Conservation (phyloP, 2,797 vertebrate species). For the Neoniphon sammara region DNA sequence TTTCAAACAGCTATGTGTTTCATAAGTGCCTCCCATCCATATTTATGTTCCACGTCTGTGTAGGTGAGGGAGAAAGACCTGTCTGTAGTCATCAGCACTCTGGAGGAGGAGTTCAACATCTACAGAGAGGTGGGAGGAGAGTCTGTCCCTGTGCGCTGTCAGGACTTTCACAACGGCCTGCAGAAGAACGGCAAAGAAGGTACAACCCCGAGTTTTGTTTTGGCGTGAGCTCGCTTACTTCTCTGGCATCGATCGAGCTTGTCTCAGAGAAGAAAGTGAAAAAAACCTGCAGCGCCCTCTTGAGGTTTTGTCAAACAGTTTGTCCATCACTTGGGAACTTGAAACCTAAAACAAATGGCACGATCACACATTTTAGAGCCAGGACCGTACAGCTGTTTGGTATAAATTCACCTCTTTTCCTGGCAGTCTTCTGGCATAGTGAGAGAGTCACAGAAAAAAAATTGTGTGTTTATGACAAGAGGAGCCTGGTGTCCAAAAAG, state of each 20-base stretch:
- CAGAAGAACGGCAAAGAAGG: constrained; percentile 87
- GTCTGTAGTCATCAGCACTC: constrained; percentile 89
- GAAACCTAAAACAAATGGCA: no score
- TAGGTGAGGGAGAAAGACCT: constrained; percentile 95
- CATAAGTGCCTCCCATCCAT: neutral
- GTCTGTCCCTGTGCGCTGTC: constrained; percentile 81
- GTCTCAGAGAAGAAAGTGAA: neutral
- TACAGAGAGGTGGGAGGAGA: constrained; percentile 92
- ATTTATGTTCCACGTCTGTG: constrained; percentile 12
- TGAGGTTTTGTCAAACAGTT: constrained; percentile 8
- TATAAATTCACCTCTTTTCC: neutral
- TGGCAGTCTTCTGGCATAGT: neutral
- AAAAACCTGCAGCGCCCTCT: constrained; percentile 36
- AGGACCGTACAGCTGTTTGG: no score
- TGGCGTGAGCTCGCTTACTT: neutral
- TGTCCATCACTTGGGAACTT: no score
- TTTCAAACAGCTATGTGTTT: neutral
- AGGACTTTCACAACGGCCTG: constrained; percentile 85
- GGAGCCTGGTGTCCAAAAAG: constrained; percentile 5
- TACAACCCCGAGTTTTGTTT: constrained; percentile 55
- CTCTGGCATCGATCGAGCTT: neutral
- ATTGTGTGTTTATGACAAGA: neutral
- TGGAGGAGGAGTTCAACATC: constrained; percentile 92
- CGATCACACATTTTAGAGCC: no score
- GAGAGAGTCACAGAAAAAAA: no score